Base-by-base conservation (phyloP, 2,797 vertebrate species). In the Intellagama lesueurii region DNA sequence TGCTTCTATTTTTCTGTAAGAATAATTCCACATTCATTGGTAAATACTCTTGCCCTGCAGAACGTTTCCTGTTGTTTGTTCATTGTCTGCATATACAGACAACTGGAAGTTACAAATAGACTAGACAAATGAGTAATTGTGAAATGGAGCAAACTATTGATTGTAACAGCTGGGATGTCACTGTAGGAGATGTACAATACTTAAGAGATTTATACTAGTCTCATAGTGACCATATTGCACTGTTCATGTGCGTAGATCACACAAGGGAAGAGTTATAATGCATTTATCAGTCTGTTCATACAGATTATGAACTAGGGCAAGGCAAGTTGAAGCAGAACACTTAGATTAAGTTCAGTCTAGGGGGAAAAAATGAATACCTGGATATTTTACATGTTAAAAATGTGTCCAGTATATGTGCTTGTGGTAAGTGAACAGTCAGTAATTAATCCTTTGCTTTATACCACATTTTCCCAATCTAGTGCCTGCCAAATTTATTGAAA, bases 181-280 rank as follows among this genome's bases (percentile, higher is more conserved):
- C 24, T 40, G 72, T 40, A 85, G 32, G 52, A 76, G 24, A 76
- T 85, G 60, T 75, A 26, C 32, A 75, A 16, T 40, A 75, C 19
- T 75, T 85, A 35, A 85, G 70, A 85, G 22, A 85, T 60, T 85
- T 75, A 26, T 75, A 26, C 22, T 77, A n/a, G 28, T 72, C 26
- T 83, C 49, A 52, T 49, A 64, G 22, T 64, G 72, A 30, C 24
- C 60, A 30, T 14, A 32, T 44, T 85, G 24, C 69, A 75, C 4
- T 49, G n/a, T n/a, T 72, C 66, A 83, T 72, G 40, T 70, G 82
- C 68, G 40, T 47, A 83, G 56, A 68, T 83, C 44, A 70, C 68
- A 69, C 44, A 72, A 83, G 30, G 30, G 17, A 47, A 72, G 66
- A 73, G 47, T 72, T 30, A 69, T n/a, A 84, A 56, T 84, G 28